These are phyloP conservation scores for Vultur gryphus DNA, from an alignment of 2,797 vertebrate genomes.

Conservation along the genomic window DNA sequence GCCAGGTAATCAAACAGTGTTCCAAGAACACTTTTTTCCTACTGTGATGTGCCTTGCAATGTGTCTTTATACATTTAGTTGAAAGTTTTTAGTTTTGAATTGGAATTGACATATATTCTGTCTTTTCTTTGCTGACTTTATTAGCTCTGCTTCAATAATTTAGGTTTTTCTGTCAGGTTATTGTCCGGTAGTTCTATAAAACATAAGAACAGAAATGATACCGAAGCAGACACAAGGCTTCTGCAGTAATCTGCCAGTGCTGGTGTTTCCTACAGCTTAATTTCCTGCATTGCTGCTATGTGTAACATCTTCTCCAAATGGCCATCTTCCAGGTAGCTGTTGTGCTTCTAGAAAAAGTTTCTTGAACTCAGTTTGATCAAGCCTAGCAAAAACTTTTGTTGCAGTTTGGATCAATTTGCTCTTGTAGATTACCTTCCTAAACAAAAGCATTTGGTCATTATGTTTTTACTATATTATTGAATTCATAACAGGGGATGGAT, in stretches of 20 bases:
- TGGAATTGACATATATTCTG: not conserved
- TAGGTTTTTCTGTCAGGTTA: not conserved
- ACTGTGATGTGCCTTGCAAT: not conserved
- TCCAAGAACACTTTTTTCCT: not conserved
- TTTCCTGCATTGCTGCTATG: not conserved
- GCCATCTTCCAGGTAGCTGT: not conserved
- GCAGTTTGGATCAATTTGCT: not conserved
- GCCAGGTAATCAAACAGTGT: not conserved
- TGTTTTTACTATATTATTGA: not conserved
- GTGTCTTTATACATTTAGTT: not conserved
- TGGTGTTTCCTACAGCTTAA: not conserved
- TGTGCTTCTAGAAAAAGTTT: not conserved
- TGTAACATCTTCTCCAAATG: not conserved
- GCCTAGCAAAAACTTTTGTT: not conserved
- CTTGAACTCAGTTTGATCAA: not conserved
- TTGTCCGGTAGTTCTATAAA: not conserved
- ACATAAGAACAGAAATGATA: not conserved
- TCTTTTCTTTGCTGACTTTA: not conserved
- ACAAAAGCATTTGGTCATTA: not conserved
- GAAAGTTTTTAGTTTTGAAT: constrained; percentile 8
- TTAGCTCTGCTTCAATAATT: constrained; percentile 14
- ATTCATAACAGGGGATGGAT: not conserved
- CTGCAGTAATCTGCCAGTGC: not conserved
- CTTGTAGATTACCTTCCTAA: not conserved
- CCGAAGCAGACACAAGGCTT: not conserved